Evolutionary conservation across 1,140 invertebrate genomes (phyloP), one percentile per base, ranked within the genome.

Genomic region (Drosophila hydei): DNA sequence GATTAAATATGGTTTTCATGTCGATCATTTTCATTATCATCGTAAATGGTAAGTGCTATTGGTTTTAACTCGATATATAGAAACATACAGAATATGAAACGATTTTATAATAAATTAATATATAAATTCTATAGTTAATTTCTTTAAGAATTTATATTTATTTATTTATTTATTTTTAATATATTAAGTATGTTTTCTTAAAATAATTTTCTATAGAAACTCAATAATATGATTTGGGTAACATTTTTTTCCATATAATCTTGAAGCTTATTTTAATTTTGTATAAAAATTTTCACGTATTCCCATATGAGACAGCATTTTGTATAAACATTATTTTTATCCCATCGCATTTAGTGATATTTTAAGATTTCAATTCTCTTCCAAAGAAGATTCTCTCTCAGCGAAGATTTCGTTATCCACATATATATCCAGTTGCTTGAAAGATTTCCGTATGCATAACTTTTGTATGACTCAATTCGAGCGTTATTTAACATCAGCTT

Each of bases 21-120:
- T 88, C 81, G 85, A 91, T 90, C 72, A 91, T 91, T 91, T 91
- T 84, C 77, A 89, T 91, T 88, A 91, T 91, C 89, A 90, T 90
- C 89, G 89, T 89, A 91, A 91, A 91, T 91, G 89, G 89, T 91
- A 59, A 90, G 89, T 77, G 21, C 1, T 14, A 3, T 18, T 8
- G 8, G 2, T 1, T 18, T 19, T 3, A 43, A 3, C 33, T n/a
- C n/a, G n/a, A n/a, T n/a, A n/a, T n/a, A n/a, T n/a, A n/a, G n/a
- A n/a, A n/a, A n/a, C n/a, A n/a, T n/a, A n/a, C n/a, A n/a, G n/a
- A n/a, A n/a, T n/a, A n/a, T n/a, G n/a, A n/a, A n/a, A n/a, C n/a
- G n/a, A n/a, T 36, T 12, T 36, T 11, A 36, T 36, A 11, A 36
- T 9, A 9, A 9, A 12, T 11, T 3, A 9, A 12, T 9, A 9